Evolutionary conservation across 2,888 invertebrate species (phyloP).

Genomic region (Agrilus biguttatus): DNA sequence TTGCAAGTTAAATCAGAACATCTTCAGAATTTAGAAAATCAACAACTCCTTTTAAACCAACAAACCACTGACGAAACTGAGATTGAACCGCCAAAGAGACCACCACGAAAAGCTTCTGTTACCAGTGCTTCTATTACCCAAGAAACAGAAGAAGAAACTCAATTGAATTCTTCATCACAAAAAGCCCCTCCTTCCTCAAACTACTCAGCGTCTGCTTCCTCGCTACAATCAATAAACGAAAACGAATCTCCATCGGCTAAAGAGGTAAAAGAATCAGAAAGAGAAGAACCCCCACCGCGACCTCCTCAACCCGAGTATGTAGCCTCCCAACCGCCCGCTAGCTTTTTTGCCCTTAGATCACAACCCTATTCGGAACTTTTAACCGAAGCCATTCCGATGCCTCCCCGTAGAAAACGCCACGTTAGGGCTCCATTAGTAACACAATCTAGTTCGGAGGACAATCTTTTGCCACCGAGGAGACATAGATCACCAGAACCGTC

Average conservation of each 20-base stretch:
- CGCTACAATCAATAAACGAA: too few species aligned
- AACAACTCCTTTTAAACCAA: not conserved
- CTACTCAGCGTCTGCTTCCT: too few species aligned
- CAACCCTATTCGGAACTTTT: conserved; percentile 22
- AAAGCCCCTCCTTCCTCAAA: not conserved
- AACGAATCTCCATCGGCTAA: not conserved
- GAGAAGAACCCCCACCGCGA: conserved; percentile 24
- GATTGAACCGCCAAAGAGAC: conserved; percentile 3
- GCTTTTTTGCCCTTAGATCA: conserved; percentile 27
- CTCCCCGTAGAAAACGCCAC: conserved; percentile 36
- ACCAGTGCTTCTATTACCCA: conserved; percentile 1
- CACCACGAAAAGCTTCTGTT: conserved; percentile 5
- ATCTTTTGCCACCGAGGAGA: conserved; percentile 11
- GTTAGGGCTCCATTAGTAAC: conserved; percentile 16
- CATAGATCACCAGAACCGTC: conserved; percentile 43
- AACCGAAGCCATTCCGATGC: conserved; percentile 27
- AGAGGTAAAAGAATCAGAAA: not conserved
- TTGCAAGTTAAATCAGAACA: too few species aligned
- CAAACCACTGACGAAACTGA: too few species aligned
- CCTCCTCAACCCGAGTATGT: conserved; percentile 30
- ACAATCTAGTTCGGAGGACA: conserved; percentile 21
- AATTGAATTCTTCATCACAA: not conserved
- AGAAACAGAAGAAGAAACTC: conserved; percentile 1
- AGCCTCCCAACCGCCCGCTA: conserved; percentile 29
- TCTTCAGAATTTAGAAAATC: not conserved